These are phyloP conservation scores for Harmothoe impar DNA, from an alignment of 2,888 invertebrate species.

Conservation along the genomic window DNA sequence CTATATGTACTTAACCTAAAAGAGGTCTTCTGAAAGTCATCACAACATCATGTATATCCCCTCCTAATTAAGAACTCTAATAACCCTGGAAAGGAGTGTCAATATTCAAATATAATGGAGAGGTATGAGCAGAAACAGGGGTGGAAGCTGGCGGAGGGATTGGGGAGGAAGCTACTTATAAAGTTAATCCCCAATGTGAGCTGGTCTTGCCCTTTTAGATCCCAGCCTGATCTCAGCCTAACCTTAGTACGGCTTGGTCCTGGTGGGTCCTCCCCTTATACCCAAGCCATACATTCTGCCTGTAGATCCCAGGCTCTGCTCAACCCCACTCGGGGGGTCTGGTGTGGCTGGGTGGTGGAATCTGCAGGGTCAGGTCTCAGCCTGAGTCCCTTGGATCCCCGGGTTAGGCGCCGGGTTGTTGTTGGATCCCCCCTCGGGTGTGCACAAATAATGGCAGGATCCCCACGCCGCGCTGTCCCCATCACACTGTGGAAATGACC, in stretches of 20 bases:
- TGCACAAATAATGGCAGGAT: slow-evolving; percentile 23
- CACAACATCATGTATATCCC: no score
- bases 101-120: no score
- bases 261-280: background rate
- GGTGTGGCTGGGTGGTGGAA: background rate
- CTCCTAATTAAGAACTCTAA: no score
- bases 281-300: background rate
- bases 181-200: background rate
- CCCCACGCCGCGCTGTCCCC: background rate
- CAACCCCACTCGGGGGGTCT: background rate
- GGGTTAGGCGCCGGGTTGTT: background rate
- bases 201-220: background rate
- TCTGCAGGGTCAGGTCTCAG: background rate
- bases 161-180: background rate
- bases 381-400: background rate
- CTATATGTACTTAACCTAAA: no score
- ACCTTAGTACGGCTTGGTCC: background rate
- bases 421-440: background rate
- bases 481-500: background rate
- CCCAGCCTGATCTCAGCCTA: background rate
- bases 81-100: no score
- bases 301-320: background rate
- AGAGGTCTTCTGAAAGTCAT: no score
- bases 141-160: background rate
- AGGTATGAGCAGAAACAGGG: background rate